Evolutionary conservation across 2,113 vertebrate species (phyloP).

Genomic region (Barnardius zonarius): DNA sequence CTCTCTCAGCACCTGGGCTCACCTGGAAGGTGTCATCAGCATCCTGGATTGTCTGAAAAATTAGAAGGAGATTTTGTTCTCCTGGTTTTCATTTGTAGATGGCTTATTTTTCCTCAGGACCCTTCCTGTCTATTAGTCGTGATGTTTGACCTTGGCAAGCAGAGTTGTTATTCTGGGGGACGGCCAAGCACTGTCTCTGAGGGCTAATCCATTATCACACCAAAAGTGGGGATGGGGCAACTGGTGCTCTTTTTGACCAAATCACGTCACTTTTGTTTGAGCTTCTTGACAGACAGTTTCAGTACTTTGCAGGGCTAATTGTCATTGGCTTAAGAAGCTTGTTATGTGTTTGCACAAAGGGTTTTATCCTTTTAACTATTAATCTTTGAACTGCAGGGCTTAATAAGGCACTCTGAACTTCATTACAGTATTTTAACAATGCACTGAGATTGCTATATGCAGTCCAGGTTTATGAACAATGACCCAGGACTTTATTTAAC

Average conservation of each 20-base stretch:
- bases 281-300: not conserved
- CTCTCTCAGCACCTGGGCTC: not conserved
- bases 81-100: not conserved
- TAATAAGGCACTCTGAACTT: slow-evolving; percentile 22
- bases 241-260: not conserved
- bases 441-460: not conserved
- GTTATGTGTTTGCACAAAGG: slow-evolving; percentile 11
- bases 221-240: not conserved
- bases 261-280: not conserved
- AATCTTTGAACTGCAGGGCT: slow-evolving; percentile 40
- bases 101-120: not conserved
- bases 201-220: not conserved
- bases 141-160: not conserved
- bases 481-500: slow-evolving; percentile 58
- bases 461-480: slow-evolving; percentile 45
- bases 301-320: not conserved
- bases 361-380: slow-evolving; percentile 34
- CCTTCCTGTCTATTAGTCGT: not conserved
- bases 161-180: not conserved
- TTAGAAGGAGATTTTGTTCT: not conserved
- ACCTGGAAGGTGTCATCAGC: not conserved
- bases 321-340: slow-evolving; percentile 2
- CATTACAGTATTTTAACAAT: not conserved
- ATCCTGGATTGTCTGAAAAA: not conserved
- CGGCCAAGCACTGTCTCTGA: not conserved